A percentile compares a stretch with the other conserved stretches of the same genome.
Evolutionary conservation across 2,797 vertebrate genomes (phyloP).

Genomic region (Coluber constrictor): DNA sequence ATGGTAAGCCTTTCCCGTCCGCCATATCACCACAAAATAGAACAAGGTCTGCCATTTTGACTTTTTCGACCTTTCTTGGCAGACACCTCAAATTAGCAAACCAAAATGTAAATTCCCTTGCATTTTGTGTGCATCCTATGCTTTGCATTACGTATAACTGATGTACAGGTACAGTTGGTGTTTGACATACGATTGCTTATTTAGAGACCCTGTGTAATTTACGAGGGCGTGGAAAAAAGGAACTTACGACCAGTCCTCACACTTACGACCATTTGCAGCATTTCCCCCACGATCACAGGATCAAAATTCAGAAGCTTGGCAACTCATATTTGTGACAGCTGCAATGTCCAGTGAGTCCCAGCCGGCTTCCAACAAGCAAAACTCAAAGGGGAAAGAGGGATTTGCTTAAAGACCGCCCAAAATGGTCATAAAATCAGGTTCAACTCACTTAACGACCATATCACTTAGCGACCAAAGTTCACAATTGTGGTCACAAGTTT

Average conservation of each 20-base stretch:
- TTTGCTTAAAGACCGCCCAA: neutral
- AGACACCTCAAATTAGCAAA: neutral
- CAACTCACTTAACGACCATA: neutral
- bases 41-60: neutral
- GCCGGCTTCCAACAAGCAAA: neutral
- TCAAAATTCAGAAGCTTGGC: neutral
- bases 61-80: neutral
- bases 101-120: neutral
- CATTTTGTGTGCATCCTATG: neutral
- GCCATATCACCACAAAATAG: neutral
- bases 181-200: neutral
- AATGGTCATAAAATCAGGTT: neutral
- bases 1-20: conserved; percentile 71
- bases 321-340: neutral
- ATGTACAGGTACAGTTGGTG: neutral
- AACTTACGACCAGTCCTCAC: neutral
- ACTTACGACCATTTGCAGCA: neutral
- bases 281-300: neutral
- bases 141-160: neutral
- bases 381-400: neutral
- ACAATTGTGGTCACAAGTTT: neutral
- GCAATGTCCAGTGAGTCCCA: neutral
- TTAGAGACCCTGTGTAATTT: neutral
- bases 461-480: neutral
- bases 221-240: rapidly evolving